These are phyloP conservation scores for Prinia subflava DNA, from an alignment of 2,113 vertebrate genomes.

Conservation along the genomic window DNA sequence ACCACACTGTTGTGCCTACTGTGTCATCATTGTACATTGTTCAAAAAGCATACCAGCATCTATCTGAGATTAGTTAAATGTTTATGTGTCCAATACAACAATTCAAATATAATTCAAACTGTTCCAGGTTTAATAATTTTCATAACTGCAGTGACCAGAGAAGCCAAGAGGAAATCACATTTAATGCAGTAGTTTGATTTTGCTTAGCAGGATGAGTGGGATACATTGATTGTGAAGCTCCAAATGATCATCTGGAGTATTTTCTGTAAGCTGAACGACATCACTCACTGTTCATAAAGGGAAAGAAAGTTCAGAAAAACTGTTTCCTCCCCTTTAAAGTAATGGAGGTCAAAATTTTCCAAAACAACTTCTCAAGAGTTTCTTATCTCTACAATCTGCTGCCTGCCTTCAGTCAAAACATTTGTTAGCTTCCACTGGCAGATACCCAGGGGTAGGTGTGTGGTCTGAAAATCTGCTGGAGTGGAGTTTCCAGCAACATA, in stretches of 20 bases:
- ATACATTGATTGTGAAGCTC: not conserved
- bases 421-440: conserved; percentile 13
- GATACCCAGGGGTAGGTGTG: not conserved
- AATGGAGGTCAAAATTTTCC: not conserved
- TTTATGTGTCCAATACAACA: not conserved
- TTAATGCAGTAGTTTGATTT: not conserved
- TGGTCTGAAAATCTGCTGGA: conserved; percentile 26
- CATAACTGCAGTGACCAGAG: not conserved
- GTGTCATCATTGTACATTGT: not conserved
- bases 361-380: not conserved
- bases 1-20: not conserved
- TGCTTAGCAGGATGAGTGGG: not conserved
- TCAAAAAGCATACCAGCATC: not conserved
- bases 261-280: not conserved
- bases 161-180: not conserved
- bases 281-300: not conserved
- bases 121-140: not conserved
- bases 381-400: not conserved
- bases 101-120: not conserved
- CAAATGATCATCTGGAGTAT: not conserved
- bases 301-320: not conserved
- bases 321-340: not conserved
- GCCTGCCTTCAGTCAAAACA: not conserved
- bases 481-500: not conserved
- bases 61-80: not conserved